A percentile compares a stretch with the other conserved stretches of the same genome.
Conservation (phyloP, 2,888 invertebrate genomes). For the Melinopterus prodromus region DNA sequence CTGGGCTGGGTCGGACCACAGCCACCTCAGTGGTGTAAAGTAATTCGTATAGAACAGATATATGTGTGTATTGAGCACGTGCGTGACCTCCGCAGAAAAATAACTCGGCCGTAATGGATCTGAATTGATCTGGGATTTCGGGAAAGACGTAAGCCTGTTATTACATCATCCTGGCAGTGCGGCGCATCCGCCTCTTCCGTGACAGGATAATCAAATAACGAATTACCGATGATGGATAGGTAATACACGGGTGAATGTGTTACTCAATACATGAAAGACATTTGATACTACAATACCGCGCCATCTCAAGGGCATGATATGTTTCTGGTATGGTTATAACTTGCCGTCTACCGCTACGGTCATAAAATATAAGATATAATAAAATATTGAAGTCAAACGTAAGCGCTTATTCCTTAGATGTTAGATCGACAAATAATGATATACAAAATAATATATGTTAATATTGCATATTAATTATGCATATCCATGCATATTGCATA, state of each 20-base stretch:
- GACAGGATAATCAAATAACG: background rate
- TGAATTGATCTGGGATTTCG: background rate
- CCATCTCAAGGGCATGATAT: background rate
- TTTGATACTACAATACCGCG: background rate
- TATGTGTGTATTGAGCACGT: background rate
- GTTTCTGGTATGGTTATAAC: background rate
- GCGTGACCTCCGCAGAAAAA: background rate
- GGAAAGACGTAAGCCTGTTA: background rate
- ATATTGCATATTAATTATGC: too few relatives aligned
- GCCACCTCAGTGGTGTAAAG: background rate
- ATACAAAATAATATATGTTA: too few relatives aligned
- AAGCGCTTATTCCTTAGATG: too few relatives aligned
- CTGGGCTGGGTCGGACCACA: background rate
- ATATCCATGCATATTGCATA: too few relatives aligned
- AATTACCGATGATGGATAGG: slow-evolving; percentile 4
- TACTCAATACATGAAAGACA: background rate
- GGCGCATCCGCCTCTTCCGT: background rate
- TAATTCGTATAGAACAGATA: background rate
- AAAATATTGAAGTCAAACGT: background rate
- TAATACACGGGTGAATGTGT: background rate
- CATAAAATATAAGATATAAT: background rate
- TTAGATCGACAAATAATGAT: too few relatives aligned
- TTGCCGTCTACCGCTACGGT: too few relatives aligned
- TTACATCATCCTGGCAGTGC: background rate
- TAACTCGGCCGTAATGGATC: background rate